Conservation (phyloP, 2,113 vertebrate species). For the Puma concolor region DNA sequence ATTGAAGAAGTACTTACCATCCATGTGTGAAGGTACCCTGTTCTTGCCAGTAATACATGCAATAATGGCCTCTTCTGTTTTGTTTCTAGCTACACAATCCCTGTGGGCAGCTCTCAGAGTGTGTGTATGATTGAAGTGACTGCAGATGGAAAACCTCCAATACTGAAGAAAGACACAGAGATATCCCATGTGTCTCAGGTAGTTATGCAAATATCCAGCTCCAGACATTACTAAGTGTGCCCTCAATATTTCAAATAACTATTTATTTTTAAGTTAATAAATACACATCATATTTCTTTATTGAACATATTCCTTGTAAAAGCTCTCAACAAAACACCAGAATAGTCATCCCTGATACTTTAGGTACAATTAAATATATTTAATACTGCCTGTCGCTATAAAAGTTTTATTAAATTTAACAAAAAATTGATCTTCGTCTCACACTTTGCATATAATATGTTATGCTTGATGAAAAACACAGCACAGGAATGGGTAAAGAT, state of each 20-base stretch:
- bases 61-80: constrained; percentile 80
- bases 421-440: constrained; percentile 34
- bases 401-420: constrained; percentile 36
- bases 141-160: constrained; percentile 84
- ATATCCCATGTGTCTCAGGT: constrained; percentile 86
- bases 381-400: constrained; percentile 12
- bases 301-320: not conserved
- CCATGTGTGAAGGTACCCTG: constrained; percentile 46
- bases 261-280: constrained; percentile 1
- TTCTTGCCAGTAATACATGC: constrained; percentile 76
- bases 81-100: constrained; percentile 88
- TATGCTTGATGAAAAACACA: not conserved
- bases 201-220: constrained; percentile 38
- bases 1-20: not conserved
- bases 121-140: constrained; percentile 91
- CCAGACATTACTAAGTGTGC: not conserved
- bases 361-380: constrained; percentile 39
- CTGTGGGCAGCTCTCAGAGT: constrained; percentile 83
- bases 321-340: constrained; percentile 8
- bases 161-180: constrained; percentile 82
- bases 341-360: constrained; percentile 30
- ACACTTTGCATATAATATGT: not conserved
- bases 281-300: not conserved
- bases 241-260: constrained; percentile 34
- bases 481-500: not conserved